Evolutionary conservation across 2,113 vertebrate species (phyloP), one percentile per base, ranked within the genome.

Genomic region (Cololabis saira): DNA sequence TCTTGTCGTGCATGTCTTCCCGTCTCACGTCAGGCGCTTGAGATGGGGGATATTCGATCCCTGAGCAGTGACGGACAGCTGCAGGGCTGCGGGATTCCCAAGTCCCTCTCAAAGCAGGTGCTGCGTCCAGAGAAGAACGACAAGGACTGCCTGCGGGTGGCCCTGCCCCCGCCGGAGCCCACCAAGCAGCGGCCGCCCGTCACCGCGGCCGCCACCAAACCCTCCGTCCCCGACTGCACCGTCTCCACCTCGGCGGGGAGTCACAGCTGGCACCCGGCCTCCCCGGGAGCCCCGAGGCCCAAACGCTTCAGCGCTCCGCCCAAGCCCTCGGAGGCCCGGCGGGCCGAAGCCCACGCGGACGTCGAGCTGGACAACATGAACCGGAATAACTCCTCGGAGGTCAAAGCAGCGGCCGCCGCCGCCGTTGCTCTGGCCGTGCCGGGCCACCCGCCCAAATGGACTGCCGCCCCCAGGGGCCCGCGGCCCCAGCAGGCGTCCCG

Each of bases 21-120:
- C n/a, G n/a, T 58, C 22, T 47, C 18, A 3, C 14, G 13, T 47
- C 76, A 92, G 90, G 84, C 92, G 9, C 90, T 97, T 71, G 97
- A 98, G 92, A 95, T 98, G 88, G 97, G 95, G 63, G 98, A 97
- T n/a, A 93, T 98, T 50, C 94, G 95, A 81, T 97, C 97, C 0
- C 95, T 96, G 88, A 97, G 97, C 16, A 97, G 96, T 3, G 96
- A 95, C 52, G 95, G 95, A 30, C 96, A 97, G 74, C 85, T 89
- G 2, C 97, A 97, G 90, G 95, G 95, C 60, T 98, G 95, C 41
- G 91, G 82, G 1, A 81, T 96, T 83, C 88, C 95, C 22, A 96
- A 92, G 78, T 98, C 97, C 7, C 45, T 93, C 60, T 98, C 97
- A 81, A 98, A 98, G 85, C 96, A 96, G 88, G 93, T 94, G 4